These are phyloP conservation scores for Tenebrio molitor DNA, from an alignment of 1,140 invertebrate species.

Conservation along the genomic window DNA sequence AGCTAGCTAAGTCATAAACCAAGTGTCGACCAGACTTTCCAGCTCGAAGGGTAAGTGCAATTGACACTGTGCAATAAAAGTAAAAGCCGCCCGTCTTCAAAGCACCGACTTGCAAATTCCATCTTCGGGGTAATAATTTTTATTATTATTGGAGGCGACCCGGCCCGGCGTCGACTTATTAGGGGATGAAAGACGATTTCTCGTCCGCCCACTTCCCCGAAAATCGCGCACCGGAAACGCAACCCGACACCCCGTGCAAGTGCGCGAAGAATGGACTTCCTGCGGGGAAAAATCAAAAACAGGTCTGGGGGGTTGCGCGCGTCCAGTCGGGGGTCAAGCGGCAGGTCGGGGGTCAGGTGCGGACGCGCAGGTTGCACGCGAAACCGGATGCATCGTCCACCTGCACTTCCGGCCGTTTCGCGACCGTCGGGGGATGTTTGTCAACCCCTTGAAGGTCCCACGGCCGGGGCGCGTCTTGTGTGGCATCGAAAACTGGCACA, in stretches of 20 bases:
- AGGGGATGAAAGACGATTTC: not conserved
- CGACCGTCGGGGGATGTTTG: not conserved
- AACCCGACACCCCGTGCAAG: slow-evolving; percentile 5
- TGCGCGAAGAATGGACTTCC: not conserved
- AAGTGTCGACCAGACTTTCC: slow-evolving; percentile 8
- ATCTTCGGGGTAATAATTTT: slow-evolving; percentile 3
- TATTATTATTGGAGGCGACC: slow-evolving; percentile 1
- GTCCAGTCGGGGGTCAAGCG: not conserved
- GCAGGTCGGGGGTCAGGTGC: slow-evolving; percentile 47
- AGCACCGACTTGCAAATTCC: slow-evolving; percentile 1
- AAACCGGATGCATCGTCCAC: not conserved
- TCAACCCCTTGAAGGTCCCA: slow-evolving; percentile 44
- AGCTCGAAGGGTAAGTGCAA: not conserved
- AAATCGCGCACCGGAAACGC: slow-evolving; percentile 8
- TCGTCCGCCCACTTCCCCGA: too few species aligned
- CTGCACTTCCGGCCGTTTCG: slow-evolving; percentile 19
- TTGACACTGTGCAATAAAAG: slow-evolving; percentile 10
- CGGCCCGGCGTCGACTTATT: not conserved
- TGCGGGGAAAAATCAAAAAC: too few species aligned
- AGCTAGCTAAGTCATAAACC: slow-evolving; percentile 2
- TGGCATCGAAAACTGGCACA: slow-evolving; percentile 49
- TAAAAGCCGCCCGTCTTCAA: slow-evolving; percentile 16
- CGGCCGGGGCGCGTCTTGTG: slow-evolving; percentile 51
- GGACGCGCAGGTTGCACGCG: not conserved
- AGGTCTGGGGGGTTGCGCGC: too few species aligned